Evolutionary conservation across 2,797 vertebrate species (phyloP).

Genomic region (Cryptoprocta ferox): DNA sequence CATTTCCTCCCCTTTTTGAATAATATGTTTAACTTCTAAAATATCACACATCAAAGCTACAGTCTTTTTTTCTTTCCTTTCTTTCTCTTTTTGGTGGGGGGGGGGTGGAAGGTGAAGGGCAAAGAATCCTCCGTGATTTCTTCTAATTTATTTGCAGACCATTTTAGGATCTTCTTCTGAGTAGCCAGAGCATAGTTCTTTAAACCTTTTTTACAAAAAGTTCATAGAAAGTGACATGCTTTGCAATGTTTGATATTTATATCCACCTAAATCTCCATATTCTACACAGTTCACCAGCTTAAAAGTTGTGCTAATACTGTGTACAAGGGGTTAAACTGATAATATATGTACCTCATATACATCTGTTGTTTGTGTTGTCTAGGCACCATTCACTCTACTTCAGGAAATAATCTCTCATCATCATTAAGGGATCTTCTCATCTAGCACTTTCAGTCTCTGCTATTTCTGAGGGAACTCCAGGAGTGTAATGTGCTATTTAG

Average conservation of each 20-base stretch:
- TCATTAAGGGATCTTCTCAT: not conserved
- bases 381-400: not conserved
- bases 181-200: not conserved
- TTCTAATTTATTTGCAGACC: not conserved
- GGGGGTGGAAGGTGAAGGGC: not conserved
- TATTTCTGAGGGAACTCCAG: not conserved
- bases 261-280: not conserved
- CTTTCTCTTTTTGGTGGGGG: rapidly evolving
- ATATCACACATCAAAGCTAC: not conserved
- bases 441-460: not conserved
- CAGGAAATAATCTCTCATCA: not conserved
- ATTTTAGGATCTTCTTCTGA: not conserved
- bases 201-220: not conserved
- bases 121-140: not conserved
- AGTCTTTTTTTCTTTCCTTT: not conserved
- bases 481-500: not conserved
- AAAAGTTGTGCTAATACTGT: not conserved
- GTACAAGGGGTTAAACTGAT: not conserved
- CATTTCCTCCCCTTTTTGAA: not conserved
- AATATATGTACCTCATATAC: not conserved
- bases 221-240: not conserved
- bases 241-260: not conserved
- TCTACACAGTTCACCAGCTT: not conserved
- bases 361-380: not conserved
- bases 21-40: not conserved